Evolutionary conservation across 2,113 vertebrate genomes (phyloP).

Genomic region (Bos indicus): DNA sequence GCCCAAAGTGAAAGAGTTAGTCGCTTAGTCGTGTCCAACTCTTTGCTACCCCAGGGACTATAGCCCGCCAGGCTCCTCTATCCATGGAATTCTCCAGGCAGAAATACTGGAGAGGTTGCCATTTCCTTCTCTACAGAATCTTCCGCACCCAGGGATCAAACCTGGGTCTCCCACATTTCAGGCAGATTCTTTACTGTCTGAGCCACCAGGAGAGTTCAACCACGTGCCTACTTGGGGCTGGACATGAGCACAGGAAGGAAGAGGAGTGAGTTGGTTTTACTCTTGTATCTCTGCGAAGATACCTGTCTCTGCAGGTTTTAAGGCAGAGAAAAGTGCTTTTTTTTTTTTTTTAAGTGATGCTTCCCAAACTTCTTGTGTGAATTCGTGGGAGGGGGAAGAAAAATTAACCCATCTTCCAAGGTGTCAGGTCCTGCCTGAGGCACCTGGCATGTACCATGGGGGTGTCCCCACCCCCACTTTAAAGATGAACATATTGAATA

Average conservation of each 20-base stretch:
- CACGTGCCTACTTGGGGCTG: fast-evolving
- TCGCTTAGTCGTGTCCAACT: background rate
- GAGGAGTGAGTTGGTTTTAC: background rate
- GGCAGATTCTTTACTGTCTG: background rate
- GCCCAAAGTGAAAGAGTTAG: background rate
- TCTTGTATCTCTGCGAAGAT: background rate
- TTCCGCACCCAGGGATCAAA: background rate
- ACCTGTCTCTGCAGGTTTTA: background rate
- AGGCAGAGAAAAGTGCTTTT: background rate
- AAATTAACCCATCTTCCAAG: background rate
- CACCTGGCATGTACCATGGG: fast-evolving
- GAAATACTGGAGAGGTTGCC: background rate
- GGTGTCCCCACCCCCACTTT: background rate
- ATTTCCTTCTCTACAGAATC: background rate
- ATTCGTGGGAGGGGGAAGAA: background rate
- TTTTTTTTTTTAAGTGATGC: background rate
- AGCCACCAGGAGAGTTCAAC: background rate
- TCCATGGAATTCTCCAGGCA: background rate
- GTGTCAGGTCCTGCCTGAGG: background rate
- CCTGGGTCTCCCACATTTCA: background rate
- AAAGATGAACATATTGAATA: background rate
- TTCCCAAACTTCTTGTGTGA: background rate
- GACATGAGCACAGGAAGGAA: background rate
- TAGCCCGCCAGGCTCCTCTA: background rate
- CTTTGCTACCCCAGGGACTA: background rate